These are phyloP conservation scores for Prochilodus magdalenae DNA, from an alignment of 2,113 vertebrate genomes.

Conservation along the genomic window DNA sequence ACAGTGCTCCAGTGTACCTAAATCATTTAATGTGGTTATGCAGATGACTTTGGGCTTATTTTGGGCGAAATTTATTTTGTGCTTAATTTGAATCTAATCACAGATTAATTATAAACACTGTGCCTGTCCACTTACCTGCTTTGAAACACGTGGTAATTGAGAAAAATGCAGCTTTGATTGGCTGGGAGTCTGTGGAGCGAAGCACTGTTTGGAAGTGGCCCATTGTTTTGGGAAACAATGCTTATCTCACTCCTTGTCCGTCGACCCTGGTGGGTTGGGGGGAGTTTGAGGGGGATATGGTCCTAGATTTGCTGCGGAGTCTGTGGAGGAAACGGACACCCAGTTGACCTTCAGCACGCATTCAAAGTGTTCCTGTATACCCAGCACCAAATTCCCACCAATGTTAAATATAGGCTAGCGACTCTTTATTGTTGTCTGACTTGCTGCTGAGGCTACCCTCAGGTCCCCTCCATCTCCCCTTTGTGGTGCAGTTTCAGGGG, in stretches of 20 bases:
- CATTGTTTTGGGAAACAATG: conserved; percentile 83
- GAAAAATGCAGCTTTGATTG: background rate
- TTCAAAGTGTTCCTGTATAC: conserved; percentile 83
- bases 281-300: conserved; percentile 44
- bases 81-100: background rate
- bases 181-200: conserved; percentile 59
- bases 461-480: conserved; percentile 56
- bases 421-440: conserved; percentile 71
- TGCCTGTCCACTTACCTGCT: background rate
- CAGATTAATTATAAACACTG: background rate
- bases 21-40: background rate
- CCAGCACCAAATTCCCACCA: conserved; percentile 76
- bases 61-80: background rate
- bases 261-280: conserved; percentile 38
- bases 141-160: background rate
- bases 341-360: conserved; percentile 77
- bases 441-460: conserved; percentile 57
- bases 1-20: background rate
- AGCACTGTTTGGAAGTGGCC: conserved; percentile 71
- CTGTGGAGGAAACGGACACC: conserved; percentile 77
- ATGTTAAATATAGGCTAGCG: conserved; percentile 80
- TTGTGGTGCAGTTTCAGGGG: conserved; percentile 66
- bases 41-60: background rate
- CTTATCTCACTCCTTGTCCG: conserved; percentile 77
- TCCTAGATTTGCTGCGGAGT: conserved; percentile 63